Evolutionary conservation across 2,797 vertebrate species (phyloP).

Genomic region (Tamandua tetradactyla): DNA sequence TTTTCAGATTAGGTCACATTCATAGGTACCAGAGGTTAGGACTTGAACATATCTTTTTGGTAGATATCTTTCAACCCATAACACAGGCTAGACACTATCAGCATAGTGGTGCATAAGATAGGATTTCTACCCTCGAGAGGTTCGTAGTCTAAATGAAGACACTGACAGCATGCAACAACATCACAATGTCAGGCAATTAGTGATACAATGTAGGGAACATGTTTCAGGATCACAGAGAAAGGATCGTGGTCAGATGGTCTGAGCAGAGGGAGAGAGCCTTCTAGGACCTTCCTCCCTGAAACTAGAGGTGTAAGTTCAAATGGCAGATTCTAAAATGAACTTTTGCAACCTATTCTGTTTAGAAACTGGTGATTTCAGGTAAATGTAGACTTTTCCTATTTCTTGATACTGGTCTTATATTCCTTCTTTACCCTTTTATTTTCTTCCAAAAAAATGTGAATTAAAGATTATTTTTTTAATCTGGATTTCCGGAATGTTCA

Average conservation of each 20-base stretch:
- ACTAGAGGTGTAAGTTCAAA: not conserved
- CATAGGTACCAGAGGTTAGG: no score
- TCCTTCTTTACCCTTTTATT: constrained; percentile 33
- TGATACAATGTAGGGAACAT: not conserved
- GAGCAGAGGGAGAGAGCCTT: not conserved
- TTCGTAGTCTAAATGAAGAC: not conserved
- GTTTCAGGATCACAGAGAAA: not conserved
- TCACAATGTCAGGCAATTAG: not conserved
- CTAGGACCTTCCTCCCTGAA: not conserved
- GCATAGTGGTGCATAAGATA: not conserved
- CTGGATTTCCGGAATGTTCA: constrained; percentile 46
- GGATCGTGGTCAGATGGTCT: not conserved
- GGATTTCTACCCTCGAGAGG: not conserved
- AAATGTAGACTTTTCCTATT: not conserved
- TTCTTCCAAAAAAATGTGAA: constrained; percentile 50
- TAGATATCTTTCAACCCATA: no score
- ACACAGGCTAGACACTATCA: not conserved
- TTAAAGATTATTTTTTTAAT: constrained; percentile 40
- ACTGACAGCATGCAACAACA: not conserved
- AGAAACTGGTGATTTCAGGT: not conserved
- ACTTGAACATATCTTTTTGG: no score
- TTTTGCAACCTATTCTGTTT: not conserved
- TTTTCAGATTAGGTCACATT: no score
- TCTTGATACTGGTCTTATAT: not conserved
- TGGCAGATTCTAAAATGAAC: not conserved